phyloP scores from a whole-genome alignment of 2,797 vertebrate species.

The Melanotaenia maccullochi region DNA sequence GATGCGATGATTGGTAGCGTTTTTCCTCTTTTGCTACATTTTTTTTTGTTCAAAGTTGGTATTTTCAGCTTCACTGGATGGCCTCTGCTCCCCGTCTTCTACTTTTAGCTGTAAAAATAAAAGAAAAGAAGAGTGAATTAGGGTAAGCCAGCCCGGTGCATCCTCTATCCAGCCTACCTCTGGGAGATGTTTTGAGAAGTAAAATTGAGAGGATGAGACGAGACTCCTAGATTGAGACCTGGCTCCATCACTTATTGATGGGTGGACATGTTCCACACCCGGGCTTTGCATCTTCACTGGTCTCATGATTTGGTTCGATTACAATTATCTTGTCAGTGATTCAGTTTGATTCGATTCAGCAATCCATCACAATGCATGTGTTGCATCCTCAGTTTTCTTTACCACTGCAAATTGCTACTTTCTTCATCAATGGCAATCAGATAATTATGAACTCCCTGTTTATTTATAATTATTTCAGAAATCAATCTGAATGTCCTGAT shows the following conservation, averaged over 20 bases:
- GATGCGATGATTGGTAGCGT: not conserved
- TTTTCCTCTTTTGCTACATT: not conserved
- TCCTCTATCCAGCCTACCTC: not conserved
- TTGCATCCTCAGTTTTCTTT: too few relatives aligned
- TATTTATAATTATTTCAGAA: too few relatives aligned
- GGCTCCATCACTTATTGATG: not conserved
- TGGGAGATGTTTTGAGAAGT: not conserved
- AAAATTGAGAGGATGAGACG: not conserved
- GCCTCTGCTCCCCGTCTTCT: not conserved
- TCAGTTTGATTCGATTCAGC: too few relatives aligned
- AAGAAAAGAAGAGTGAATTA: not conserved
- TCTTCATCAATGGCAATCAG: too few relatives aligned
- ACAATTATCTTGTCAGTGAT: too few relatives aligned
- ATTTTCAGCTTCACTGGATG: not conserved
- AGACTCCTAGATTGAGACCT: not conserved
- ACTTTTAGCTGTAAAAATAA: not conserved
- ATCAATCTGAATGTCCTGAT: too few relatives aligned
- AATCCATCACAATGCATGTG: too few relatives aligned
- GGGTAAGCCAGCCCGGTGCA: too few relatives aligned
- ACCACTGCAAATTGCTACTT: too few relatives aligned
- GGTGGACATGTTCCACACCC: not conserved
- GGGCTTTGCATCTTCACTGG: too few relatives aligned
- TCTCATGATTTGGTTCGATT: too few relatives aligned
- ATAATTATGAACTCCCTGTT: too few relatives aligned
- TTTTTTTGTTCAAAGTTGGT: not conserved